These are phyloP conservation scores for Gallinago nigripennis DNA, from an alignment of 2,797 vertebrate genomes.

Conservation along the genomic window DNA sequence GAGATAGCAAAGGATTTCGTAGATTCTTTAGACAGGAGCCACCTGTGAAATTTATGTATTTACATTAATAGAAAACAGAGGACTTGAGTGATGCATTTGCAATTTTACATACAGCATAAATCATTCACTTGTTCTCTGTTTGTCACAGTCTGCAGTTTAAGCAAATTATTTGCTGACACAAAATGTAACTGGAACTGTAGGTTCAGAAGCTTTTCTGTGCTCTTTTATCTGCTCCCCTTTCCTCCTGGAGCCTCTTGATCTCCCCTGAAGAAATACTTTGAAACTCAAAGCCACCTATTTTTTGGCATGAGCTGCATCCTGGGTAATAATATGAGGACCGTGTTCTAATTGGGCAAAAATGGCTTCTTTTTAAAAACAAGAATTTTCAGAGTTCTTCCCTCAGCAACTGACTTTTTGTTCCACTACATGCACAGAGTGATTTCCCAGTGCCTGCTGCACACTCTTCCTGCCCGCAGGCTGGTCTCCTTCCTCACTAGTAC, in stretches of 20 bases:
- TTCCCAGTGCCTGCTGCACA: background rate
- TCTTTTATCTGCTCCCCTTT: conserved; percentile 36
- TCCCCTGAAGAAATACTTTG: conserved; percentile 19
- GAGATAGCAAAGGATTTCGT: background rate
- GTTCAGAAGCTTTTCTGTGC: background rate
- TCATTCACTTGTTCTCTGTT: conserved; percentile 22
- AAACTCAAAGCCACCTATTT: background rate
- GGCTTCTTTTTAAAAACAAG: background rate
- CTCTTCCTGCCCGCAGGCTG: background rate
- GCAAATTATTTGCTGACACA: conserved; percentile 59
- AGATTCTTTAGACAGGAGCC: background rate
- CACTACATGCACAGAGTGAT: fast-evolving
- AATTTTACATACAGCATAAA: background rate
- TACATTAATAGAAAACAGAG: conserved; percentile 30
- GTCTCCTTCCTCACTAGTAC: background rate
- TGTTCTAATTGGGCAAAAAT: background rate
- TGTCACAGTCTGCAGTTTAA: conserved; percentile 46
- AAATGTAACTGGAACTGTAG: background rate
- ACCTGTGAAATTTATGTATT: conserved; percentile 14
- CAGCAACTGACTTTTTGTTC: background rate
- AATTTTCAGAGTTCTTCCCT: background rate
- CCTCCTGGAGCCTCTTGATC: background rate
- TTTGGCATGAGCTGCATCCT: background rate
- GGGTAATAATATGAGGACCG: background rate
- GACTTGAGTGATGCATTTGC: conserved; percentile 26